phyloP scores from a whole-genome alignment of 2,888 invertebrate species.

The Exocentrus adspersus region DNA sequence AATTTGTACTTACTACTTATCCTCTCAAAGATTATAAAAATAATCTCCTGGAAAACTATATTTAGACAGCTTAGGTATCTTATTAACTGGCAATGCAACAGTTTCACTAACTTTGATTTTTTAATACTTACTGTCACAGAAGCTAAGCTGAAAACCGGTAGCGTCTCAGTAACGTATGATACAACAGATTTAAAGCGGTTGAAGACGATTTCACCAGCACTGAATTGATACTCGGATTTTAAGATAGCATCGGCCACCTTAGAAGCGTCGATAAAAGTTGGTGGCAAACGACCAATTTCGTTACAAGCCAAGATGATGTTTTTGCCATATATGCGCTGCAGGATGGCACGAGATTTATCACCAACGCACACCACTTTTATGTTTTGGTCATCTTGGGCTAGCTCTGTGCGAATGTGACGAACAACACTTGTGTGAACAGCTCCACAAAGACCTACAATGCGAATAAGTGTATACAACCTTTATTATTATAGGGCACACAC shows the following conservation, averaged over 20 bases:
- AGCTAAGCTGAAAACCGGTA: constrained; percentile 87
- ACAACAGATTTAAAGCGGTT: constrained; percentile 96
- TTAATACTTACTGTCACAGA: constrained; percentile 77
- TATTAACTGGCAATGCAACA: no score
- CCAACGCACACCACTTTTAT: constrained; percentile 89
- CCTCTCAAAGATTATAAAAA: no score
- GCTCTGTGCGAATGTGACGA: constrained; percentile 79
- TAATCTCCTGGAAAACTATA: no score
- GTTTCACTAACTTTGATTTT: no score
- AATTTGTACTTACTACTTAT: not conserved
- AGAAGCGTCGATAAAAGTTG: constrained; percentile 91
- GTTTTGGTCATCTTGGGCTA: constrained; percentile 69
- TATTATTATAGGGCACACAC: no score
- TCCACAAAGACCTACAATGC: constrained; percentile 90
- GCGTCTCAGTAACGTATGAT: constrained; percentile 81
- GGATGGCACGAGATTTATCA: constrained; percentile 90
- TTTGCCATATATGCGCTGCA: constrained; percentile 79
- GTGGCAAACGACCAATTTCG: constrained; percentile 92
- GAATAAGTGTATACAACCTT: no score
- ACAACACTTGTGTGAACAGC: constrained; percentile 94
- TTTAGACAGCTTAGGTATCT: no score
- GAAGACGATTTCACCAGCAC: constrained; percentile 89
- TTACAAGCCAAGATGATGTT: constrained; percentile 89
- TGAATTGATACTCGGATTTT: constrained; percentile 82
- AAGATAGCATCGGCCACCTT: constrained; percentile 85